A percentile compares a stretch with the other conserved stretches of the same genome.
Conservation (phyloP, 2,888 invertebrate genomes). For the Palloptera scutellata region DNA sequence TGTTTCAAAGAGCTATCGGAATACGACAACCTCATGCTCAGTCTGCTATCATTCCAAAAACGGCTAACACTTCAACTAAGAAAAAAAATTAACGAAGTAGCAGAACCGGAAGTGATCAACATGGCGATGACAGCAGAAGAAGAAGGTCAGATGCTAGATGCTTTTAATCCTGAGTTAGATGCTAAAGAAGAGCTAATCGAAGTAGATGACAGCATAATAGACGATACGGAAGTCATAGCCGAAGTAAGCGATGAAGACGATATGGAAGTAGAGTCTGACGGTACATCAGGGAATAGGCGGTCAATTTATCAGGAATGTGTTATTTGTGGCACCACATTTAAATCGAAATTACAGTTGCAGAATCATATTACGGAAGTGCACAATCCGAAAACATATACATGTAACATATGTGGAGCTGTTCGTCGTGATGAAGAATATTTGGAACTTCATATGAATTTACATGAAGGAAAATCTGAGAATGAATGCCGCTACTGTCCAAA, state of each 20-base stretch:
- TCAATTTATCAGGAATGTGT: constrained; percentile 31
- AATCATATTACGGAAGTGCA: constrained; percentile 53
- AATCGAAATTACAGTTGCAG: constrained; percentile 50
- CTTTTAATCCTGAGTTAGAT: constrained; percentile 39
- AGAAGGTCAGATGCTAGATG: constrained; percentile 44
- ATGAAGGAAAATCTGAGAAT: constrained; percentile 60
- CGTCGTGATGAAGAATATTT: constrained; percentile 59
- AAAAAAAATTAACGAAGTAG: constrained; percentile 44
- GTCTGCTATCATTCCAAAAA: constrained; percentile 54
- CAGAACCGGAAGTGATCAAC: constrained; percentile 25
- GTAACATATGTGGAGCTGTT: constrained; percentile 54
- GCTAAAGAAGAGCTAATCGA: constrained; percentile 44
- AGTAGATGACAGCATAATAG: constrained; percentile 19
- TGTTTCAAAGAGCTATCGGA: constrained; percentile 53
- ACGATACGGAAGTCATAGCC: not conserved
- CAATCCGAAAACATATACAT: constrained; percentile 42
- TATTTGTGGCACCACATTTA: constrained; percentile 46
- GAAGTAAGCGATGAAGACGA: constrained; percentile 3
- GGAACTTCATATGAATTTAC: constrained; percentile 60
- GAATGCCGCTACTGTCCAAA: constrained; percentile 61
- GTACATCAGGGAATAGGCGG: not conserved
- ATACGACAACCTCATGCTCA: constrained; percentile 58
- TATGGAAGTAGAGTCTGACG: constrained; percentile 8
- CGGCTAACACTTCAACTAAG: constrained; percentile 50
- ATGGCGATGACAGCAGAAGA: constrained; percentile 21